A percentile compares a stretch with the other conserved stretches of the same genome.
Evolutionary conservation across 2,888 invertebrate species (phyloP).

Genomic region (Tortricodes alternella): DNA sequence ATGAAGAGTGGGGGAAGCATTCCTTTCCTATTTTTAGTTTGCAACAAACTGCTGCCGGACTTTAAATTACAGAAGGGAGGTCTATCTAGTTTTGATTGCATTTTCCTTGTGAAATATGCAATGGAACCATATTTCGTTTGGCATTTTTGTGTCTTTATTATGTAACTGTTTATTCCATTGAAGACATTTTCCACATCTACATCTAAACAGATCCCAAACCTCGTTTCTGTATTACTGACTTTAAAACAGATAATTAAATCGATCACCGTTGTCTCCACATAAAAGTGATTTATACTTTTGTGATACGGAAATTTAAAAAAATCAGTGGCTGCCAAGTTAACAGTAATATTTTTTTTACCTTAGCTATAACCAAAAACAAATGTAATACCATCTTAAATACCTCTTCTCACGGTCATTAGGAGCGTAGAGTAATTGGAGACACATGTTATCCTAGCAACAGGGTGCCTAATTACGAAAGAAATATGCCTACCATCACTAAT

Average conservation of each 20-base stretch:
- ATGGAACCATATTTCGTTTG: not conserved
- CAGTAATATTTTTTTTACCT: not conserved
- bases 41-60: conserved; percentile 11
- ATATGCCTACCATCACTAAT: conserved; percentile 59
- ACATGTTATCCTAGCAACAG: conserved; percentile 48
- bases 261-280: too few relatives aligned
- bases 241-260: too few relatives aligned
- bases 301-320: not conserved
- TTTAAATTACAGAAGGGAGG: conserved; percentile 7
- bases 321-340: not conserved
- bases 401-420: conserved; percentile 56
- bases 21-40: conserved; percentile 11
- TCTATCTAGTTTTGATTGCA: not conserved
- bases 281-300: too few relatives aligned
- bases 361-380: conserved; percentile 19
- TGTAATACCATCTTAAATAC: conserved; percentile 15
- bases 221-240: too few relatives aligned
- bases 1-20: not conserved
- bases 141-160: not conserved
- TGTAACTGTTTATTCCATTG: too few relatives aligned
- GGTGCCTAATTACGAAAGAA: conserved; percentile 62
- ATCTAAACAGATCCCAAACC: too few relatives aligned
- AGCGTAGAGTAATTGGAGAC: conserved; percentile 61
- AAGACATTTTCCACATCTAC: too few relatives aligned
- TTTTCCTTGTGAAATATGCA: conserved; percentile 1